Evolutionary conservation across 2,113 vertebrate genomes (phyloP), one percentile per base, ranked within the genome.

Genomic region (Forbesichthys agassizii): DNA sequence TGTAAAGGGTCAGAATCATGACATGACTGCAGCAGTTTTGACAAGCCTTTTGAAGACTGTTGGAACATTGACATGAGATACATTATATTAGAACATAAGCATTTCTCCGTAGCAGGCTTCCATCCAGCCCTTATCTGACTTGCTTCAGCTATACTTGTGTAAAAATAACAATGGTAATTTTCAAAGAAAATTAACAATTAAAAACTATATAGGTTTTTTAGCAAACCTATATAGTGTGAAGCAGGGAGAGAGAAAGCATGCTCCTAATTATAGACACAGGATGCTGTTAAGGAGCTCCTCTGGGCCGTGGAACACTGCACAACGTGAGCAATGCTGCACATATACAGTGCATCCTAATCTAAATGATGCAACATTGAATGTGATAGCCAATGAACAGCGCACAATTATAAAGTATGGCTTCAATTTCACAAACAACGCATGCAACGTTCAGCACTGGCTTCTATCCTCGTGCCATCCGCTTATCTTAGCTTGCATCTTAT

Each of bases 251-350:
- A 51, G 47, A 77, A 53, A 66, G 69, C 10, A 51, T 57, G 46
- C 48, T 72, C 74, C 58, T 78, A 84, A 83, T 87, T 89, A 83
- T 76, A 80, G 78, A 65, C 58, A 12, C 47, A 65, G 73, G 69
- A 77, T 62, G 52, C 42, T 10, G 36, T 11, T 68, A 68, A 74
- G 59, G 55, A 64, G 69, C 54, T 84, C 77, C 69, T 70, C 16
- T 49, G 64, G 85, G 81, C 36, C 60, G 33, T 56, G 61, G 53
- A 69, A 80, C 57, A 72, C 69, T 65, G 62, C 69, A 74, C 52
- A 78, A 81, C 53, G 59, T 52, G 61, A 60, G 52, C 33, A 60
- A 16, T 69, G 61, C 16, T 42, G 59, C 47, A 13, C 48, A 55
- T 20, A 47, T 20, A 47, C 65, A 56, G 61, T 61, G 64, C 68